These are phyloP conservation scores for Hybos culiciformis DNA, from an alignment of 2,888 invertebrate species.

Conservation along the genomic window DNA sequence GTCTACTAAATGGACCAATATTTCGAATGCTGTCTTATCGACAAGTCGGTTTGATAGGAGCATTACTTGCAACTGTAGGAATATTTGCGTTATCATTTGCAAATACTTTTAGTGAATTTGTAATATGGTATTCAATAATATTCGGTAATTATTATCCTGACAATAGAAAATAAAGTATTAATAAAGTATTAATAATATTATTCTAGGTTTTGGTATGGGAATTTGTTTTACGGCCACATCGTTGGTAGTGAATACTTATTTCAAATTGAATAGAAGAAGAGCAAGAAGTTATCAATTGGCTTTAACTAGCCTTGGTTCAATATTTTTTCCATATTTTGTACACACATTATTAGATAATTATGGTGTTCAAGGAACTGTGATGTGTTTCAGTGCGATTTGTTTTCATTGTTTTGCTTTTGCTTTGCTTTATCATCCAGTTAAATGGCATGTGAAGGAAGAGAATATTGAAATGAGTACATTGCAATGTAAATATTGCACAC, in stretches of 20 bases:
- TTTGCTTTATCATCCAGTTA: slow-evolving; percentile 56
- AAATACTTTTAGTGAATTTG: slow-evolving; percentile 47
- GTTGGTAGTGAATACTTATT: slow-evolving; percentile 59
- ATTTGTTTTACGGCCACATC: slow-evolving; percentile 55
- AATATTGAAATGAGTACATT: background rate
- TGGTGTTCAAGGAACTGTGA: slow-evolving; percentile 51
- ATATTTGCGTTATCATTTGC: slow-evolving; percentile 47
- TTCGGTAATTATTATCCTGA: slow-evolving; percentile 44
- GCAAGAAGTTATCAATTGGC: slow-evolving; percentile 63
- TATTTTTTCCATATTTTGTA: slow-evolving; percentile 57
- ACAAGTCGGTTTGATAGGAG: slow-evolving; percentile 50
- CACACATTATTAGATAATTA: slow-evolving; percentile 45
- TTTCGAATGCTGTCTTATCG: slow-evolving; percentile 54
- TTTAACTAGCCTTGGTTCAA: slow-evolving; percentile 57
- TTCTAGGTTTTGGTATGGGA: slow-evolving; percentile 41
- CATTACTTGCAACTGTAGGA: slow-evolving; percentile 44
- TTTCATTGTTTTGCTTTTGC: slow-evolving; percentile 53
- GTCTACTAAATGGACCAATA: slow-evolving; percentile 53
- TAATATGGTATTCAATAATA: slow-evolving; percentile 51
- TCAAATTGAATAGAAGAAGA: slow-evolving; percentile 51
- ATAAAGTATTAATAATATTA: background rate
- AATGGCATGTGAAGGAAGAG: slow-evolving; percentile 18
- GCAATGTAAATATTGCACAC: too few relatives aligned
- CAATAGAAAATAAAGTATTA: background rate
- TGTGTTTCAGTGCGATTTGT: slow-evolving; percentile 52